These are phyloP conservation scores for Trisateles emortualis DNA, from an alignment of 2,888 invertebrate species.

Conservation along the genomic window DNA sequence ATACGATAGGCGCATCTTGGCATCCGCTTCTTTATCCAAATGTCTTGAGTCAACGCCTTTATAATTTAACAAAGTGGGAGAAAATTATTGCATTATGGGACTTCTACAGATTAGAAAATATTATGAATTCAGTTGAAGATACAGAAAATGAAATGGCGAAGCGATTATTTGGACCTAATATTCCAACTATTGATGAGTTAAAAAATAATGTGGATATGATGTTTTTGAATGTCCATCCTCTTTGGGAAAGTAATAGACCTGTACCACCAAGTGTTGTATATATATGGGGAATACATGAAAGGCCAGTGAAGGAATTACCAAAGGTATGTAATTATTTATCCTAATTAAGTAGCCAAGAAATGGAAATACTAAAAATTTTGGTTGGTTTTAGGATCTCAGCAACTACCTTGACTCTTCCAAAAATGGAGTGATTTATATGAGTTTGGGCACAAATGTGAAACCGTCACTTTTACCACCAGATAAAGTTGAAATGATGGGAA, in stretches of 20 bases:
- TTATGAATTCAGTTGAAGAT: constrained; percentile 1
- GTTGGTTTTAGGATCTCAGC: constrained; percentile 57
- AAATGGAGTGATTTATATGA: constrained; percentile 64
- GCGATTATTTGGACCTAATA: constrained; percentile 38
- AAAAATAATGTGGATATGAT: constrained; percentile 53
- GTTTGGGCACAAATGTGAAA: constrained; percentile 66
- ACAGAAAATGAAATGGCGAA: constrained; percentile 26
- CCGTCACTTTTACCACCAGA: constrained; percentile 53
- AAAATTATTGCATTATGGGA: constrained; percentile 46
- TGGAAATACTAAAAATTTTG: no score
- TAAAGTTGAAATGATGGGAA: constrained; percentile 54
- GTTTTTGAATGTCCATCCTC: constrained; percentile 52
- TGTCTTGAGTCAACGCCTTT: constrained; percentile 31
- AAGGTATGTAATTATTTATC: constrained; percentile 32
- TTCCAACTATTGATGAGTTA: constrained; percentile 44
- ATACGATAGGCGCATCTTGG: constrained; percentile 44
- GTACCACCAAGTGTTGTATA: constrained; percentile 54
- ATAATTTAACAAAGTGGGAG: constrained; percentile 54
- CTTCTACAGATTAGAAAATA: constrained; percentile 12
- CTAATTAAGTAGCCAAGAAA: no score
- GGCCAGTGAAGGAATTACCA: constrained; percentile 46
- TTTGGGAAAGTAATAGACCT: constrained; percentile 54
- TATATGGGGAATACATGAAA: constrained; percentile 53
- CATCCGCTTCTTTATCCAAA: constrained; percentile 56
- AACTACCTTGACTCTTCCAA: constrained; percentile 59